Evolutionary conservation across 2,797 vertebrate genomes (phyloP).

Genomic region (Trachurus trachurus): DNA sequence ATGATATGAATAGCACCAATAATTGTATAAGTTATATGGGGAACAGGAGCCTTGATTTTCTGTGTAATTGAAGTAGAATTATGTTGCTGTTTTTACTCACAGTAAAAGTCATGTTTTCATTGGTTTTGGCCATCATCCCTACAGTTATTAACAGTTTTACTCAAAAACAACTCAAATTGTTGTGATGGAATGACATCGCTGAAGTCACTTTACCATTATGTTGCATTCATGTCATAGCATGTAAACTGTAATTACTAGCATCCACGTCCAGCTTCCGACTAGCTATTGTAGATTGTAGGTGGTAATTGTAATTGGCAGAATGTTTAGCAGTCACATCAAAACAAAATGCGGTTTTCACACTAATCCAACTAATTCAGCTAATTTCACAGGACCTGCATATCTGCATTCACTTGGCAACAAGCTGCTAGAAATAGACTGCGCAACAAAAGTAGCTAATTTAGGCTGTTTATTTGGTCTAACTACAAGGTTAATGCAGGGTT

Average conservation of each 20-base stretch:
- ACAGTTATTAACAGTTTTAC: slow-evolving; percentile 4
- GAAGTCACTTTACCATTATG: not conserved
- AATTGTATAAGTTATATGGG: not conserved
- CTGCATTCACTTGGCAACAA: not conserved
- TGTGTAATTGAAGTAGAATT: not conserved
- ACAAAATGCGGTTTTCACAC: not conserved
- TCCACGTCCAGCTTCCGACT: not conserved
- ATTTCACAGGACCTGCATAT: not conserved
- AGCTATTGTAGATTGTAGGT: not conserved
- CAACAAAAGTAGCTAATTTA: not conserved
- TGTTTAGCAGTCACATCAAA: not conserved
- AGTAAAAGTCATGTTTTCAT: not conserved
- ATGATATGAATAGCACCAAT: not conserved
- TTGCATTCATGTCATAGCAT: not conserved
- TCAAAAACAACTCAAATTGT: not conserved
- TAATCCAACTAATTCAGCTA: not conserved
- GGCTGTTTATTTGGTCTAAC: not conserved
- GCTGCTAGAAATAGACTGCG: not conserved
- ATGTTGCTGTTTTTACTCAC: not conserved
- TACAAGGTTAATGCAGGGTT: not conserved
- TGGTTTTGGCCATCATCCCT: not conserved
- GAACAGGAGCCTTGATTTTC: not conserved
- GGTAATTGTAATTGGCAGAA: not conserved
- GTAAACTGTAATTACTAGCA: not conserved
- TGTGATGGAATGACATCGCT: not conserved